A percentile compares a stretch with the other conserved stretches of the same genome.
phyloP scores from a whole-genome alignment of 2,797 vertebrate genomes.

The Rhabdomys pumilio region DNA sequence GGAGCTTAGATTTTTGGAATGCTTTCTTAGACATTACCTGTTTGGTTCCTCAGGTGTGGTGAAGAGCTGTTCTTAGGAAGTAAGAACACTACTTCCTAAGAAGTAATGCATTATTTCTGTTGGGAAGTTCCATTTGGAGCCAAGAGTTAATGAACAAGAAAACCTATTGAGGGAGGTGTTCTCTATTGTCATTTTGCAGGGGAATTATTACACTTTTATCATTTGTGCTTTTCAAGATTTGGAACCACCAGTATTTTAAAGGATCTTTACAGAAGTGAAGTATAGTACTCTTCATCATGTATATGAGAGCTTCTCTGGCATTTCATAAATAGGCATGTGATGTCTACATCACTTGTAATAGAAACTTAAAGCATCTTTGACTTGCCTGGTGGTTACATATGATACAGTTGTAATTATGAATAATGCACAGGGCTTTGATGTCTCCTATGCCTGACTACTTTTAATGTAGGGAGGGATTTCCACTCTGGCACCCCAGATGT shows the following conservation, averaged over 20 bases:
- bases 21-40: not conserved
- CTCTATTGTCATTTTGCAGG: constrained; percentile 8
- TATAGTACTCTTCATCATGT: not conserved
- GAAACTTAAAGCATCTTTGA: constrained; percentile 64
- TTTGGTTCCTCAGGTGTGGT: not conserved
- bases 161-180: not conserved
- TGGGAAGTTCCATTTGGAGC: constrained; percentile 12
- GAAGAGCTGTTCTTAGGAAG: not conserved
- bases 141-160: constrained; percentile 20
- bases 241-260: constrained; percentile 63
- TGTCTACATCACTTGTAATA: constrained; percentile 73
- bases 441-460: constrained; percentile 62
- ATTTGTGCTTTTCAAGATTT: constrained; percentile 57
- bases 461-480: constrained; percentile 59
- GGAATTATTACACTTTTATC: constrained; percentile 60
- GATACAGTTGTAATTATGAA: constrained; percentile 70
- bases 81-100: not conserved
- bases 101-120: not conserved
- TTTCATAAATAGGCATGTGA: constrained; percentile 71
- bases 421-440: constrained; percentile 69
- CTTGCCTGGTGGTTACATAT: constrained; percentile 63
- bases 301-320: constrained; percentile 35
- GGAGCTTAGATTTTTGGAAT: not conserved
- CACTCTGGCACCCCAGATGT: constrained; percentile 48
- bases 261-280: constrained; percentile 48